Evolutionary conservation across 2,797 vertebrate genomes (phyloP).

Genomic region (Fundulus diaphanus): DNA sequence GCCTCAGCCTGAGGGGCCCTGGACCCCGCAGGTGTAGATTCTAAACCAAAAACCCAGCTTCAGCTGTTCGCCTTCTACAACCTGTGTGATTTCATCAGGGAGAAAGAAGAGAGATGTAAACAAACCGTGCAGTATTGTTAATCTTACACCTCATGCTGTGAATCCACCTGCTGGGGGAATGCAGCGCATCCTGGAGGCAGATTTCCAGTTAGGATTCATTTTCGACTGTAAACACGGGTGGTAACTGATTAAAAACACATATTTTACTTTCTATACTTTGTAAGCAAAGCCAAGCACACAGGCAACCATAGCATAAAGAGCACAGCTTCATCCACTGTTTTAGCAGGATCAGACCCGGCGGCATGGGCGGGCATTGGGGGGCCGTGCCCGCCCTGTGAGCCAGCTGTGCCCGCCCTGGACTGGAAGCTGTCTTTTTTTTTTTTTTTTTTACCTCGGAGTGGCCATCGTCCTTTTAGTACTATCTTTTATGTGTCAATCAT

Average conservation of each 20-base stretch:
- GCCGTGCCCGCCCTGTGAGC: too few relatives aligned
- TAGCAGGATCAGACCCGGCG: too few relatives aligned
- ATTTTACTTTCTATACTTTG: background rate
- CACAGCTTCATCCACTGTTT: background rate
- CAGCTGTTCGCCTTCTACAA: background rate
- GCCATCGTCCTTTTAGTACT: too few relatives aligned
- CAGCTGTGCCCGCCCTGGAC: too few relatives aligned
- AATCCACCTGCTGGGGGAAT: background rate
- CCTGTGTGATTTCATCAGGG: background rate
- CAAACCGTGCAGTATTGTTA: background rate
- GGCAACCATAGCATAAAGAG: background rate
- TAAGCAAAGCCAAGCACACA: background rate
- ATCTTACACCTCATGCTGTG: background rate
- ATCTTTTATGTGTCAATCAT: too few relatives aligned
- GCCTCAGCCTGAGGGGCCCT: background rate
- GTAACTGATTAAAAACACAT: background rate
- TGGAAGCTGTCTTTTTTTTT: too few relatives aligned
- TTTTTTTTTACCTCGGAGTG: too few relatives aligned
- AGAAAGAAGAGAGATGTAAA: background rate
- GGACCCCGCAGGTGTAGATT: background rate
- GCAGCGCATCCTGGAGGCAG: too few relatives aligned
- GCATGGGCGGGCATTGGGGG: too few relatives aligned
- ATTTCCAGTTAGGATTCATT: background rate
- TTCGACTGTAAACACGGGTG: background rate
- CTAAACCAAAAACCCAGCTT: background rate